Percentiles rank a stretch among this genome's conserved stretches.
Conservation (phyloP, 2,113 vertebrate genomes). For the Phodopus roborovskii region DNA sequence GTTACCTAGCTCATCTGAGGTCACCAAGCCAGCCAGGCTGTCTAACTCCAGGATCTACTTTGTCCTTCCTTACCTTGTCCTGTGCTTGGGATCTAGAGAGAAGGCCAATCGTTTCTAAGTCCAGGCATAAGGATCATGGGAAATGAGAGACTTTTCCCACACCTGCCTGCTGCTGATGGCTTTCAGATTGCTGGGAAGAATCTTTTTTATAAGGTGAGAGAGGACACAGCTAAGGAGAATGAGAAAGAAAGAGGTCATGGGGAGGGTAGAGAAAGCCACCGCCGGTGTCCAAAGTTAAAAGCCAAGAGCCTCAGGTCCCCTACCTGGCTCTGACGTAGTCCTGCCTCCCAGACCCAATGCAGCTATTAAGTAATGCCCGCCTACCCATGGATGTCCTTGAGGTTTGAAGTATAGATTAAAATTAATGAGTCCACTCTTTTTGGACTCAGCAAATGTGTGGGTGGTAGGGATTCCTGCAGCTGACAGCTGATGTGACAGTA, state of each 20-base stretch:
- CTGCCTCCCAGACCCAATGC: conserved; percentile 13
- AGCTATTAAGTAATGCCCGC: neutral
- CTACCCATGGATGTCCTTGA: conserved; percentile 19
- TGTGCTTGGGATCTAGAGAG: neutral
- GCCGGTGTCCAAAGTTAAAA: neutral
- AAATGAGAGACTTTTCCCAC: neutral
- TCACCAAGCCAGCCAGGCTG: neutral
- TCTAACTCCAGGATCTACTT: neutral
- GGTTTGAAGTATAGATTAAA: conserved; percentile 66
- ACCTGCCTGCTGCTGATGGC: neutral
- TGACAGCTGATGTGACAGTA: conserved; percentile 66
- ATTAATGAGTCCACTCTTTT: conserved; percentile 71
- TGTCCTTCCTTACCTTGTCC: neutral
- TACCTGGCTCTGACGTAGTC: conserved; percentile 9
- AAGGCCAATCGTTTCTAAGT: neutral
- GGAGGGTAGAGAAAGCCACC: neutral
- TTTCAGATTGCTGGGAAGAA: neutral
- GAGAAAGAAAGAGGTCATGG: neutral
- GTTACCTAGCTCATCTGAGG: neutral
- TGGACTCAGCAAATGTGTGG: conserved; percentile 62
- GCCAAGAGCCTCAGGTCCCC: neutral
- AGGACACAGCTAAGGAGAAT: neutral
- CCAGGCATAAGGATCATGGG: neutral
- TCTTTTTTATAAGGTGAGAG: neutral
- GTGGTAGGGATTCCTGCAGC: conserved; percentile 54